Percentiles rank a stretch among this genome's conserved stretches.
Evolutionary conservation across 2,888 invertebrate species (phyloP).

Genomic region (Punctoribates punctum): DNA sequence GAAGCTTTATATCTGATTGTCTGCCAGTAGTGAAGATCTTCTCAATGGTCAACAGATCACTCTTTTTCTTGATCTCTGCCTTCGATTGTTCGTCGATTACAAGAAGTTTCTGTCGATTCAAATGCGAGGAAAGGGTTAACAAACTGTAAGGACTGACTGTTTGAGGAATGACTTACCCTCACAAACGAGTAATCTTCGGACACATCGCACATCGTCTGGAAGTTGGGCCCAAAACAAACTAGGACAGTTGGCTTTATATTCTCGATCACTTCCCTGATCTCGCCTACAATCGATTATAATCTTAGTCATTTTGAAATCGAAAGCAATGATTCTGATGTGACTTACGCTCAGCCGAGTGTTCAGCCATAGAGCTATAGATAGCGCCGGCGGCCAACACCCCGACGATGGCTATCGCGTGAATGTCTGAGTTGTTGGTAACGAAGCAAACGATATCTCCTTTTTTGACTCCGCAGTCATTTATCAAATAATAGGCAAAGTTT

Average conservation of each 20-base stretch:
- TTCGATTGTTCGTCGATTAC: conserved; percentile 15
- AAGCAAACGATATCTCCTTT: conserved; percentile 21
- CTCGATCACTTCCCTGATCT: conserved; percentile 1
- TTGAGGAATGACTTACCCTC: background rate
- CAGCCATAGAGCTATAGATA: background rate
- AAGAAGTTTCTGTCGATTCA: background rate
- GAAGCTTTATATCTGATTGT: background rate
- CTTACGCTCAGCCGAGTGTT: background rate
- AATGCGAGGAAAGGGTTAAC: background rate
- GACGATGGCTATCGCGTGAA: background rate
- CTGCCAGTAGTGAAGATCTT: background rate
- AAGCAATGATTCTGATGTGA: background rate
- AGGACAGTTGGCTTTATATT: conserved; percentile 11
- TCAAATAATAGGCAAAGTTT: conserved; percentile 25
- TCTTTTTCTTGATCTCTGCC: background rate
- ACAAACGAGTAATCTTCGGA: background rate
- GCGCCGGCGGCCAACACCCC: background rate
- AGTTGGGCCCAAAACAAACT: background rate
- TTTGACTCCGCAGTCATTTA: background rate
- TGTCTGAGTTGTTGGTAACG: background rate
- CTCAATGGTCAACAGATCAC: conserved; percentile 11
- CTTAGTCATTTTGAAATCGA: background rate
- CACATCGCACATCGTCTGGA: background rate
- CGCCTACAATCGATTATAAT: background rate
- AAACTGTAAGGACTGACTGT: background rate